Percentiles rank a stretch among this genome's conserved stretches.
These are phyloP conservation scores for Otis tarda DNA, from an alignment of 2,113 vertebrate genomes.

Conservation along the genomic window DNA sequence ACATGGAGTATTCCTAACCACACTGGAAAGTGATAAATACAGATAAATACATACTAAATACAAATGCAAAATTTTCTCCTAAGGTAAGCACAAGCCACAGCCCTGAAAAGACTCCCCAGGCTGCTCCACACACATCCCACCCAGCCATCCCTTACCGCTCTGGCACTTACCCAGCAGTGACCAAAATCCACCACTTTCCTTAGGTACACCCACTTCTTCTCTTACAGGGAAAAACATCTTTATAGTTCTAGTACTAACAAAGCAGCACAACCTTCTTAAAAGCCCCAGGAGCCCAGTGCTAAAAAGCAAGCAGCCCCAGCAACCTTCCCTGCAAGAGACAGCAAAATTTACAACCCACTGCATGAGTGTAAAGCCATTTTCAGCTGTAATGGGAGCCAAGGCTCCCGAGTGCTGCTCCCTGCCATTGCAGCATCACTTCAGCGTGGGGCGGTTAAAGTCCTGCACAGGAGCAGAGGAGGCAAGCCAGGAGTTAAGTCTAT, in stretches of 20 bases:
- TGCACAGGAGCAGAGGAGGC: neutral
- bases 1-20: neutral
- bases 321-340: fast-evolving
- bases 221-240: fast-evolving
- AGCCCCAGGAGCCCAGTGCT: neutral
- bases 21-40: neutral
- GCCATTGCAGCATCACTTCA: neutral
- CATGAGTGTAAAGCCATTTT: neutral
- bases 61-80: neutral
- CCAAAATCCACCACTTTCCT: neutral
- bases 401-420: fast-evolving
- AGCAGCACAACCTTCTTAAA: neutral
- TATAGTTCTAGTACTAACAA: fast-evolving
- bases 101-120: neutral
- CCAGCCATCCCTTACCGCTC: neutral
- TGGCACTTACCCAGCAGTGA: neutral
- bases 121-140: neutral
- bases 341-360: neutral
- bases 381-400: neutral
- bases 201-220: fast-evolving
- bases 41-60: fast-evolving
- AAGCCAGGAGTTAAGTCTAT: neutral
- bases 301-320: neutral
- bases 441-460: fast-evolving
- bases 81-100: neutral